Base-by-base conservation (phyloP, 2,797 vertebrate species). In the Gambusia yucatana region DNA sequence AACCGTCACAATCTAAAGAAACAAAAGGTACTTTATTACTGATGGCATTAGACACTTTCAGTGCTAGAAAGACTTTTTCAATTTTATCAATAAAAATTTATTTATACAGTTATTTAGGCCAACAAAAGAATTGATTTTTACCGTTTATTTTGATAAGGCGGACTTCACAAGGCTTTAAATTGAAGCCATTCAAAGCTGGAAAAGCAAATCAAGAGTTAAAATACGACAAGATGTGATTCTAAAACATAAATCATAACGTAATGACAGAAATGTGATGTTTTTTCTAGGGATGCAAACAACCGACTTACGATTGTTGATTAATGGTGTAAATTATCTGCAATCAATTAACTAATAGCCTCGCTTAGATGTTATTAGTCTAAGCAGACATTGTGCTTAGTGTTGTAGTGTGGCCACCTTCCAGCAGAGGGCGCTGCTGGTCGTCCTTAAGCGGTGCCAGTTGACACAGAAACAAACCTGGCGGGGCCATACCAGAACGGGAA, bases 121-220 rank as follows among this genome's bases (percentile, higher is more conserved):
- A 39, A 65, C 10, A 10, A 48, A 30, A 22, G 4, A 48, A 33
- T 72, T 36, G 3, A 36, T 50, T 61, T 73, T 84, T 93, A 96
- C 95, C 44, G 36, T 75, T 84, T 36, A 96, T 88, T 88, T 94
- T 96, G 67, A 55, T 87, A 55, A 96, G 95, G 57, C 88, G 93
- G 69, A 96, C 95, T 86, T 91, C 86, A 82, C 96, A 96, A 1
- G 92, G 85, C 84, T 84, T 96, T 86, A 96, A 6, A 74, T 78
- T 61, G 50, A 82, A 76, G 67, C 86, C 88, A 77, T 93, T 88
- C 44, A 73, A 30, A 46, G 81, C 93, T 95, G 85, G 36, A 93
- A 89, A 92, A 94, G 67, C 76, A 78, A 63, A 90, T 8, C 43
- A 44, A 3, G 28, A 63, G 33, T 48, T 28, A 33, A 50, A 22